Evolutionary conservation across 92 coral and sea anemone species (phyloP).

Genomic region (Actinostola sp.): DNA sequence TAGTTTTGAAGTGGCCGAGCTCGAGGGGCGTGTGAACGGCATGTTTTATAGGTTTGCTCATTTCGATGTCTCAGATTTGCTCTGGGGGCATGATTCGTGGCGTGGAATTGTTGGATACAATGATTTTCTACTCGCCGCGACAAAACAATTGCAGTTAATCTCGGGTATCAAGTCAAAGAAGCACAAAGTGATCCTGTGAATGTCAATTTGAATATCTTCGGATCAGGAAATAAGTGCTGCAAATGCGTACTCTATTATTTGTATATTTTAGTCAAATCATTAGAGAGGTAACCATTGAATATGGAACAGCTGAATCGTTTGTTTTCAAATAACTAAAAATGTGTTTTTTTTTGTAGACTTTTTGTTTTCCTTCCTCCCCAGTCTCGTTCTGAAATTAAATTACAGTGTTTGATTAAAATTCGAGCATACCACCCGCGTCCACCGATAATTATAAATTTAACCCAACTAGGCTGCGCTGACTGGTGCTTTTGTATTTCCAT

Average conservation of each 20-base stretch:
- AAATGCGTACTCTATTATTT: constrained; percentile 9
- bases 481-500: not conserved
- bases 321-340: not conserved
- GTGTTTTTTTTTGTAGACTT: constrained; percentile 8
- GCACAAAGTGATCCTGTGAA: too few relatives aligned
- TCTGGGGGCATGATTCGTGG: not conserved
- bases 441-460: not conserved
- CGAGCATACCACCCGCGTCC: constrained; percentile 8
- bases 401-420: constrained; percentile 10
- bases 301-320: constrained; percentile 13
- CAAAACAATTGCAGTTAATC: too few relatives aligned
- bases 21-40: not conserved
- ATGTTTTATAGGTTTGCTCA: not conserved
- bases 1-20: not conserved
- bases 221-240: constrained; percentile 11
- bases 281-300: constrained; percentile 1
- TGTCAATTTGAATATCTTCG: not conserved
- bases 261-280: not conserved
- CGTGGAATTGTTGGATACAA: not conserved
- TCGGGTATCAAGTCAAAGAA: too few relatives aligned
- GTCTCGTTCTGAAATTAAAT: constrained; percentile 5
- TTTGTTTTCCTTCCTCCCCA: constrained; percentile 16
- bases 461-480: not conserved
- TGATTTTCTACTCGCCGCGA: not conserved
- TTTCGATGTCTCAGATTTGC: not conserved